Evolutionary conservation across 2,888 invertebrate genomes (phyloP).

Genomic region (Liodrosophila aerea): DNA sequence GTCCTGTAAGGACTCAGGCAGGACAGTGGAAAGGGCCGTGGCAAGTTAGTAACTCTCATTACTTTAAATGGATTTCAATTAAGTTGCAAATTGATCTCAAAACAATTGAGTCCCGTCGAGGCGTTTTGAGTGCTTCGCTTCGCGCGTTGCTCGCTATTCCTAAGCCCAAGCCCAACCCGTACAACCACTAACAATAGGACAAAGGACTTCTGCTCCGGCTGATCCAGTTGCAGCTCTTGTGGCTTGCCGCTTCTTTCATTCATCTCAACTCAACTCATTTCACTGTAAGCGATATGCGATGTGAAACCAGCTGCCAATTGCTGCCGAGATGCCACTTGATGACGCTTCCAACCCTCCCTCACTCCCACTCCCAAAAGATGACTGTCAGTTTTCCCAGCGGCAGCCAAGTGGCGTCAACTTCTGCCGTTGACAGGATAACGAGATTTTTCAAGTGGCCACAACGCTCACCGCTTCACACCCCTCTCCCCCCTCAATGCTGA

Average conservation of each 20-base stretch:
- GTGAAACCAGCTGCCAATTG: constrained; percentile 62
- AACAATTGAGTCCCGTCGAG: constrained; percentile 75
- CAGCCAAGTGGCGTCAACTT: constrained; percentile 25
- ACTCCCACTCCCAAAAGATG: constrained; percentile 24
- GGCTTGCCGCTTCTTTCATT: constrained; percentile 48
- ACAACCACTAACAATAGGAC: constrained; percentile 48
- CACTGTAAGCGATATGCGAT: constrained; percentile 60
- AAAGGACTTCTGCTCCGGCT: constrained; percentile 47
- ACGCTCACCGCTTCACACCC: constrained; percentile 53
- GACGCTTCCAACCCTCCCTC: constrained; percentile 8
- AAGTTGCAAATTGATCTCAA: constrained; percentile 79
- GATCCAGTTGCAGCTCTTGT: constrained; percentile 44
- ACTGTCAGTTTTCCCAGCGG: constrained; percentile 59
- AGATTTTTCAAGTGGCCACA: constrained; percentile 79
- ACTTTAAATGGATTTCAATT: constrained; percentile 81
- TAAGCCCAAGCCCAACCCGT: constrained; percentile 23
- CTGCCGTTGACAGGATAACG: constrained; percentile 80
- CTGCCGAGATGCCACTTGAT: constrained; percentile 49
- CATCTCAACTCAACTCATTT: constrained; percentile 32
- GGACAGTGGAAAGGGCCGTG: constrained; percentile 23
- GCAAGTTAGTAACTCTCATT: constrained; percentile 79
- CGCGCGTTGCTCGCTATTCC: constrained; percentile 51
- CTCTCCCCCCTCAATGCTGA: background rate
- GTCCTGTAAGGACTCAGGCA: constrained; percentile 14
- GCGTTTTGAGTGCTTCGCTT: constrained; percentile 62